Evolutionary conservation across 2,113 vertebrate genomes (phyloP).

Genomic region (Hemicordylus capensis): DNA sequence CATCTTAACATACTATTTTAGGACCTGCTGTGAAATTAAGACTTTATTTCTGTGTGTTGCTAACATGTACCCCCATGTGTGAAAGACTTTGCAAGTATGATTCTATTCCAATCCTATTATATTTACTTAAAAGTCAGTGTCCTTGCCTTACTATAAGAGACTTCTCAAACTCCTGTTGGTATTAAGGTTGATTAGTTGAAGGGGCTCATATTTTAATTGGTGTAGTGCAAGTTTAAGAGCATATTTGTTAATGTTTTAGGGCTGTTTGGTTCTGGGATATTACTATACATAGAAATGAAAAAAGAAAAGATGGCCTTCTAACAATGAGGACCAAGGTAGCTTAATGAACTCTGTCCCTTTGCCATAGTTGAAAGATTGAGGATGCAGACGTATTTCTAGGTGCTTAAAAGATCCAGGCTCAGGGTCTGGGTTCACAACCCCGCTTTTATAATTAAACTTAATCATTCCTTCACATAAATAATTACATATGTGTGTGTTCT

Average conservation of each 20-base stretch:
- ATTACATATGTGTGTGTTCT: too few species aligned
- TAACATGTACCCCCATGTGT: constrained; percentile 41
- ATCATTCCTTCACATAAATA: too few species aligned
- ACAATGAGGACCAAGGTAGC: neutral
- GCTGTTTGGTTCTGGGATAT: neutral
- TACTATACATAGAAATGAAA: neutral
- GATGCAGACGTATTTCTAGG: too few species aligned
- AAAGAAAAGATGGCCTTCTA: neutral
- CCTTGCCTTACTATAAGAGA: constrained; percentile 63
- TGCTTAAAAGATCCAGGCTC: too few species aligned
- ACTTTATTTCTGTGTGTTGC: constrained; percentile 58
- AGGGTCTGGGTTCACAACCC: too few species aligned
- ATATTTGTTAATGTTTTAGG: neutral
- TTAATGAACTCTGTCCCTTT: neutral
- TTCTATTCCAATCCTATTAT: constrained; percentile 35
- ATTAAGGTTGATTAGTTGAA: neutral
- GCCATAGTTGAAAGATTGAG: neutral
- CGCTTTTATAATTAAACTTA: too few species aligned
- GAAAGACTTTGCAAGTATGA: constrained; percentile 39
- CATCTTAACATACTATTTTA: constrained; percentile 47
- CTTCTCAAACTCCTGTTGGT: constrained; percentile 6
- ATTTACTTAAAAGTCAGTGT: constrained; percentile 48
- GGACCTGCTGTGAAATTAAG: constrained; percentile 46
- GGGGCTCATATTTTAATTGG: neutral
- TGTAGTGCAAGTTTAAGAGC: neutral